These are phyloP conservation scores for Apis dorsata DNA, from an alignment of 1,140 invertebrate genomes.

Conservation along the genomic window DNA sequence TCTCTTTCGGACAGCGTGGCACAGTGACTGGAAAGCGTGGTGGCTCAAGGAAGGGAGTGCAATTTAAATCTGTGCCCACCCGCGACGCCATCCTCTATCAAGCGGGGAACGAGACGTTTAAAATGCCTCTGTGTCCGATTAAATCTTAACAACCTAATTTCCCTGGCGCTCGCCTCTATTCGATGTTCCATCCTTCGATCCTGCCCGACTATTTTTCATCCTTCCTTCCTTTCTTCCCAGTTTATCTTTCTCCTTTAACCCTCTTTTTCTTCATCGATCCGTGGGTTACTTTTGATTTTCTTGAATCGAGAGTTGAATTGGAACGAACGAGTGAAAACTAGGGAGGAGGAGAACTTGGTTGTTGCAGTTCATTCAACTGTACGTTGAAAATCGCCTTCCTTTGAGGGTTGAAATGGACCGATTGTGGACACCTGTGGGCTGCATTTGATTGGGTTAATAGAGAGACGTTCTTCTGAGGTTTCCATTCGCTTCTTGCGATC, in stretches of 20 bases:
- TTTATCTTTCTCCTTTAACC: not conserved
- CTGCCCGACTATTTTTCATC: not conserved
- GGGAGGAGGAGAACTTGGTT: too few relatives aligned
- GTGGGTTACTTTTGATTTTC: constrained; percentile 8
- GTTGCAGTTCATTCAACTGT: too few relatives aligned
- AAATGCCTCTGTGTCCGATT: constrained; percentile 52
- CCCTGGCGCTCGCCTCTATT: constrained; percentile 1
- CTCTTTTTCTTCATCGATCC: not conserved
- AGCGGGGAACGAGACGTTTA: not conserved
- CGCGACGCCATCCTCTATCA: not conserved
- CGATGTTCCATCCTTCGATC: constrained; percentile 33
- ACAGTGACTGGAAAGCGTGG: constrained; percentile 11
- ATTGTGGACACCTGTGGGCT: constrained; percentile 4
- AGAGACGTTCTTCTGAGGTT: not conserved
- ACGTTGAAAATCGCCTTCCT: not conserved
- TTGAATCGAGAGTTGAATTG: constrained; percentile 6
- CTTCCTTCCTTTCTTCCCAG: not conserved
- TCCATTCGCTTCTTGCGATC: not conserved
- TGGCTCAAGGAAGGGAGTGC: constrained; percentile 22
- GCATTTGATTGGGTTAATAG: not conserved
- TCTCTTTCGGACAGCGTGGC: constrained; percentile 34
- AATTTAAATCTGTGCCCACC: constrained; percentile 40
- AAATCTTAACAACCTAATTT: constrained; percentile 53
- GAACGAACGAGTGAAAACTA: not conserved
- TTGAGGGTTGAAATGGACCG: not conserved